Conservation (phyloP, 2,797 vertebrate species). For the Sciurus carolinensis region DNA sequence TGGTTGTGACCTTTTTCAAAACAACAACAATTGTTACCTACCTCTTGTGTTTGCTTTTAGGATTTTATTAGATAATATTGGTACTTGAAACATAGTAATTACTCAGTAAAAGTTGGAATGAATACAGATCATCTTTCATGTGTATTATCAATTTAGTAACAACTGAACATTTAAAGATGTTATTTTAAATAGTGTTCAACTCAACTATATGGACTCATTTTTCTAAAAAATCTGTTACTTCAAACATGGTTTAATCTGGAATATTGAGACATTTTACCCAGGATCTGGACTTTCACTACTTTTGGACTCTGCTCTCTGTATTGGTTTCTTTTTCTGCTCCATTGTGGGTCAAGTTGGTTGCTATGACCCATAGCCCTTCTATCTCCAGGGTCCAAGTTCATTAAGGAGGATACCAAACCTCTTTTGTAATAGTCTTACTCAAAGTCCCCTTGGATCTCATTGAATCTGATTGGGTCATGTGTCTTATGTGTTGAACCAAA, state of each 20-base stretch:
- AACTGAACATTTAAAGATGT: slow-evolving; percentile 19
- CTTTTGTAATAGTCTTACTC: neutral
- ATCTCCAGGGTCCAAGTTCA: neutral
- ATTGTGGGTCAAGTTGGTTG: neutral
- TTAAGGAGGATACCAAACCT: neutral
- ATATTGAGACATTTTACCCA: neutral
- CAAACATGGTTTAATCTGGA: neutral
- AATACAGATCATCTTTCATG: neutral
- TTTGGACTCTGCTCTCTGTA: neutral
- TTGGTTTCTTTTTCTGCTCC: neutral
- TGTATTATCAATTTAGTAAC: slow-evolving; percentile 27
- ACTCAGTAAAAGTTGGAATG: neutral
- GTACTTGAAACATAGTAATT: neutral
- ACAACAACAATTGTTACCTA: neutral
- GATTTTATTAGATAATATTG: slow-evolving; percentile 29
- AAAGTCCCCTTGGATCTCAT: neutral
- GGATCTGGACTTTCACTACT: neutral
- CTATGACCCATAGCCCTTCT: neutral
- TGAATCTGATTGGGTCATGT: neutral
- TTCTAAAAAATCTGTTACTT: slow-evolving; percentile 11
- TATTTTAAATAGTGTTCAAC: neutral
- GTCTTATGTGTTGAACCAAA: neutral
- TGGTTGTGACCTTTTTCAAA: neutral
- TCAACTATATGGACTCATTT: neutral
- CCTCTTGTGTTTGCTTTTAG: neutral